phyloP scores from a whole-genome alignment of 2,113 vertebrate species.

The Petrocephalus zakoni region DNA sequence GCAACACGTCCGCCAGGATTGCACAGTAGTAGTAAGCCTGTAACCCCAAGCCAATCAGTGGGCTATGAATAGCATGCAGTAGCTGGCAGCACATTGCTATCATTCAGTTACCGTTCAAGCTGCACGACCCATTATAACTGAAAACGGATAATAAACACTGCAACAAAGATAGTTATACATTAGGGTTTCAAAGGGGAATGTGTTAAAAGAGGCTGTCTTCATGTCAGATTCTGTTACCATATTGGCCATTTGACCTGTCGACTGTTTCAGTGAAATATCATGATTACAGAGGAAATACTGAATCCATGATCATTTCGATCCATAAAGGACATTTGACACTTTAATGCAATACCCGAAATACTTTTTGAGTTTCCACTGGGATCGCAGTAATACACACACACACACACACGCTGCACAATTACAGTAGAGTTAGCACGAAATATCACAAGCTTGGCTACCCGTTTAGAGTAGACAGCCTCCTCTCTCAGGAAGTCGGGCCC shows the following conservation, averaged over 20 bases:
- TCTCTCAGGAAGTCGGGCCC: conserved; percentile 79
- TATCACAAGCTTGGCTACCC: conserved; percentile 51
- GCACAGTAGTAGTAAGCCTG: conserved; percentile 81
- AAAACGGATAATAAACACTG: background rate
- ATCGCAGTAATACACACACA: background rate
- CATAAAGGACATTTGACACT: background rate
- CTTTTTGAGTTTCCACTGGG: background rate
- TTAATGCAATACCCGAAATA: background rate
- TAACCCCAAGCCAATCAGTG: conserved; percentile 8
- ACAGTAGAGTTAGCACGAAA: background rate
- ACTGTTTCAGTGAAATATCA: background rate
- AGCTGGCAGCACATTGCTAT: background rate
- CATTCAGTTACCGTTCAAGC: background rate
- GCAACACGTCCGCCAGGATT: conserved; percentile 75
- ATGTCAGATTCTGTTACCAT: background rate
- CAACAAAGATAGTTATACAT: background rate
- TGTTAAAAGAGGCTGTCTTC: background rate
- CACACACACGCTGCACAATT: background rate
- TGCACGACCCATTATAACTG: background rate
- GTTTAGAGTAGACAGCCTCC: conserved; percentile 74
- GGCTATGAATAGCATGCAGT: background rate
- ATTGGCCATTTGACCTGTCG: background rate
- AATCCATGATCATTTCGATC: background rate
- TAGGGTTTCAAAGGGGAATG: background rate
- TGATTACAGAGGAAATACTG: background rate